These are phyloP conservation scores for Podotricha telesiphe DNA, from an alignment of 2,888 invertebrate genomes.

Conservation along the genomic window DNA sequence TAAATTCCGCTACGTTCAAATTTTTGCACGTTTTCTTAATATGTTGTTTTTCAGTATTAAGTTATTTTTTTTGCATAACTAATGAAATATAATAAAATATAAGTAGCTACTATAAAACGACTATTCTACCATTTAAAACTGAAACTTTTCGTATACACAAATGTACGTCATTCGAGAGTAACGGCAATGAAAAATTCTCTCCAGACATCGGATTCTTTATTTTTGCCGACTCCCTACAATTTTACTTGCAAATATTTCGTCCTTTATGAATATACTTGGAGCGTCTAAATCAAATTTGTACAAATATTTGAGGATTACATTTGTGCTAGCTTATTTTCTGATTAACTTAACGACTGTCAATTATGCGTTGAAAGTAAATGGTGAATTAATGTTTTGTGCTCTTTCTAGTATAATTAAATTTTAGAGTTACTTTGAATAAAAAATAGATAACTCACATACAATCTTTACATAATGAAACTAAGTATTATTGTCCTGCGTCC, in stretches of 20 bases:
- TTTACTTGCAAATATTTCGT: conserved; percentile 78
- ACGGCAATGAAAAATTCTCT: conserved; percentile 72
- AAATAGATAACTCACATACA: background rate
- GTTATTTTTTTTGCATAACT: background rate
- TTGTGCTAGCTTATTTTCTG: conserved; percentile 23
- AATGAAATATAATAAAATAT: background rate
- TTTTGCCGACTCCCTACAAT: conserved; percentile 69
- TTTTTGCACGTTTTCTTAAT: too few relatives aligned
- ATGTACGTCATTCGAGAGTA: conserved; percentile 69
- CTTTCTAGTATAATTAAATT: background rate
- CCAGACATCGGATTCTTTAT: conserved; percentile 64
- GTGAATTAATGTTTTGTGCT: background rate
- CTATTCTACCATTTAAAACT: conserved; percentile 35
- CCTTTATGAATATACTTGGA: conserved; percentile 73
- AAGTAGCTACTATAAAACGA: conserved; percentile 32
- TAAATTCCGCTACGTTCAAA: too few relatives aligned
- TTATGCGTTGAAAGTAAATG: conserved; percentile 1
- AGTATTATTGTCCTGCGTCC: too few relatives aligned
- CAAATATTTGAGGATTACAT: conserved; percentile 62
- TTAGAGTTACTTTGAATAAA: background rate
- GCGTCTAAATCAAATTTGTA: conserved; percentile 54
- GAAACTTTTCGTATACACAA: conserved; percentile 72
- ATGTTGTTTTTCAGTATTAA: background rate
- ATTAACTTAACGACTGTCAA: conserved; percentile 20
- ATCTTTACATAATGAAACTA: background rate